Base-by-base conservation (phyloP, 2,113 vertebrate species). In the Paramisgurnus dabryanus region DNA sequence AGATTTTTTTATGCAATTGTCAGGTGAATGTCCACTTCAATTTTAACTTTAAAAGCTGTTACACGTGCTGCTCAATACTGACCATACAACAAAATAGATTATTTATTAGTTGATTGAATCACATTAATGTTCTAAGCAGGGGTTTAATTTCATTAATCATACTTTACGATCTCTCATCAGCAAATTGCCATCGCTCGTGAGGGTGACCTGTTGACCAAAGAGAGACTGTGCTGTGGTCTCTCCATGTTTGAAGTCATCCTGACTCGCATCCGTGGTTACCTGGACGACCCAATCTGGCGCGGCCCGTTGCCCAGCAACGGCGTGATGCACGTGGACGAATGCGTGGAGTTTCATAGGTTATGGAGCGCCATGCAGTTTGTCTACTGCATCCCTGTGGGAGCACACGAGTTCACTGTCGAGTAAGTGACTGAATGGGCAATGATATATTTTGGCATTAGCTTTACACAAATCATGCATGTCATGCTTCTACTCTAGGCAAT, bases 361-460 rank as follows among this genome's bases (percentile, higher is more conserved):
- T 96, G 95, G 95, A 96, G 95, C 0, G 95, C 95, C 0, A 96
- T 96, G 95, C 95, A 96, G 86, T 96, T 96, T 0, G 95, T 96
- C 10, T 96, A 96, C 89, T 96, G 95, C 89, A 96, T 96, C 87
- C 95, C 95, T 0, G 95, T 96, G 80, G 95, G 95, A 49, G 92
- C 95, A 0, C 94, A 96, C 0, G 95, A 96, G 87, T 96, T 96
- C 89, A 96, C 95, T 0, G 94, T 96, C 18, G 95, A 96, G 95
- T 96, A 89, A 73, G 95, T 93, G 1, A 67, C n/a, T 15, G 13
- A 50, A 58, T n/a, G 6, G 22, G 22, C 22, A 22, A 22, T 22
- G 22, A 22, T 58, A 7, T 58, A n/a, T 58, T 58, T 17, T 58
- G 6, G 55, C 13, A 5, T 58, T 18, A 17, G 17, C 55, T 58